Conservation (phyloP, 2,888 invertebrate genomes). For the Heliconius charithonia region DNA sequence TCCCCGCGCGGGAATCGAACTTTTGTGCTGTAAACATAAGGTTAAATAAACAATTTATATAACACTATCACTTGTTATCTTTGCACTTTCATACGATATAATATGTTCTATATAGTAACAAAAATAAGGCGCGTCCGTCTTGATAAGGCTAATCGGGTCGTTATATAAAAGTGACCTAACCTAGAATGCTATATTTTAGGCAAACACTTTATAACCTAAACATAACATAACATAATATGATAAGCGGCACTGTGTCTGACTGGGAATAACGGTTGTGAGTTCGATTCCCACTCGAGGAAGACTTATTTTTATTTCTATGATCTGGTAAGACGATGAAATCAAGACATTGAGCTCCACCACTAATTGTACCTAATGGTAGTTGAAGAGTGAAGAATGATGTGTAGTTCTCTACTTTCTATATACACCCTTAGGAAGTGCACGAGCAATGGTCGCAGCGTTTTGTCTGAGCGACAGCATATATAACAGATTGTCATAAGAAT, state of each 20-base stretch:
- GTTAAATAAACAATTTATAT: slow-evolving; percentile 14
- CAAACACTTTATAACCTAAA: not conserved
- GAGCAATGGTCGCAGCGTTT: too few relatives aligned
- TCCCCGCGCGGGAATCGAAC: too few relatives aligned
- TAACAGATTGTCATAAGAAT: too few relatives aligned
- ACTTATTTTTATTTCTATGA: too few relatives aligned
- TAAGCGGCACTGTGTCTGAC: not conserved
- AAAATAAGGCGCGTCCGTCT: slow-evolving; percentile 25
- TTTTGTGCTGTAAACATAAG: not conserved
- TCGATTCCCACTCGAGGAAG: not conserved
- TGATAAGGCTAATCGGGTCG: slow-evolving; percentile 12
- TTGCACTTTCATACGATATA: not conserved
- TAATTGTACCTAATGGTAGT: too few relatives aligned
- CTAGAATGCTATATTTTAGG: slow-evolving; percentile 2
- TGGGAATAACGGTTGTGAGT: not conserved
- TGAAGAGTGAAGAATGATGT: too few relatives aligned
- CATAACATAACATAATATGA: not conserved
- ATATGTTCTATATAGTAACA: not conserved
- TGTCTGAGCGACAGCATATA: too few relatives aligned
- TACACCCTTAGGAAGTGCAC: too few relatives aligned
- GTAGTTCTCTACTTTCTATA: too few relatives aligned
- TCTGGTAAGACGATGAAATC: not conserved
- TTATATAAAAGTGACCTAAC: slow-evolving; percentile 15
- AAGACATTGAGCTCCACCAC: not conserved
- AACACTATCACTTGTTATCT: slow-evolving; percentile 1